phyloP scores from a whole-genome alignment of 2,888 invertebrate genomes.

The Heteromyza rotundicornis region DNA sequence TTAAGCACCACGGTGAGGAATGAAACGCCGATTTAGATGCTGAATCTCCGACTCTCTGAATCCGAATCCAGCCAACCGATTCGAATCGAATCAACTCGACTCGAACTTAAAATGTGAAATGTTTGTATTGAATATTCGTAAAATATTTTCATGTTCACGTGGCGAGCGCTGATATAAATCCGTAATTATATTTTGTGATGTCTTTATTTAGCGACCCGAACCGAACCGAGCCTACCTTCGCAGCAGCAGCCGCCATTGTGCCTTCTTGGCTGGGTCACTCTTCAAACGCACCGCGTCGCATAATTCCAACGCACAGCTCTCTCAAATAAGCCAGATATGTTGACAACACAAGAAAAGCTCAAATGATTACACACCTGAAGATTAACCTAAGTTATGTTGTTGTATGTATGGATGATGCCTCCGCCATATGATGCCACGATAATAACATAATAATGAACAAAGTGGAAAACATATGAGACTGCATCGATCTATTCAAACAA shows the following conservation, averaged over 20 bases:
- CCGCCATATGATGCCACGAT: conserved; percentile 1
- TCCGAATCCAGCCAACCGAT: background rate
- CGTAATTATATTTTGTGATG: conserved; percentile 57
- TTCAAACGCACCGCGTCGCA: conserved; percentile 47
- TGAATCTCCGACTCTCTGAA: no score
- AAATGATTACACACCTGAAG: conserved; percentile 54
- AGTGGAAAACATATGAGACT: conserved; percentile 45
- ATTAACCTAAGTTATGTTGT: conserved; percentile 55
- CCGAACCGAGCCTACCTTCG: background rate
- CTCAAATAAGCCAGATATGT: conserved; percentile 58
- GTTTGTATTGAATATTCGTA: conserved; percentile 34
- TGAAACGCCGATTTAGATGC: no score
- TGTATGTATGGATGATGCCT: conserved; percentile 1
- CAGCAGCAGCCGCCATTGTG: conserved; percentile 15
- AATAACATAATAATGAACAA: conserved; percentile 26
- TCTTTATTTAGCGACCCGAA: conserved; percentile 53
- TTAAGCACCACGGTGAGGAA: conserved; percentile 27
- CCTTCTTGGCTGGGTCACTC: background rate
- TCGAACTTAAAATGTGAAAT: conserved; percentile 19
- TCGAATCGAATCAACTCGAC: background rate
- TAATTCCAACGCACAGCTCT: conserved; percentile 50
- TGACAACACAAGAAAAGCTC: conserved; percentile 61
- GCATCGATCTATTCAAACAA: conserved; percentile 53
- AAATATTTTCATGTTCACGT: conserved; percentile 30
- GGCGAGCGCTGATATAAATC: conserved; percentile 41